Evolutionary conservation across 2,888 invertebrate genomes (phyloP), one percentile per base, ranked within the genome.

Genomic region (Zaprionus obscuricornis): DNA sequence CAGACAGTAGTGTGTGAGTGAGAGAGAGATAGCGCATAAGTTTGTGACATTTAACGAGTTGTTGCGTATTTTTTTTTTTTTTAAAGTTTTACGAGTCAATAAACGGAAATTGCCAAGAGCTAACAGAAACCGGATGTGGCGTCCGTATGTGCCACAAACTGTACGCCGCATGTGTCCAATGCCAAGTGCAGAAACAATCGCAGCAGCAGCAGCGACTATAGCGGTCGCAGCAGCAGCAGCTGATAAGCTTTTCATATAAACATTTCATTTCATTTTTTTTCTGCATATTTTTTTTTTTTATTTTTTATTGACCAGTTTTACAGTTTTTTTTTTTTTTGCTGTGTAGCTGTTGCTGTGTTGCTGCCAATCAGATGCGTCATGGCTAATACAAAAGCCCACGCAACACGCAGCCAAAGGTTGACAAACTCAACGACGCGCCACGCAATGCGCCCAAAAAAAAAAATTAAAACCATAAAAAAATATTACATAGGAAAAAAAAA

Each of bases 171-270:
- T 39, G 24, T 45, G 34, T 40, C 55, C 62, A 77, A 77, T 81
- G 76, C 85, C 85, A 78, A 82, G 82, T 74, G 84, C 76, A 84
- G 27, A n/a, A n/a, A n/a, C n/a, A n/a, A n/a, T n/a, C n/a, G n/a
- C n/a, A n/a, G n/a, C n/a, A n/a, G n/a, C n/a, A n/a, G n/a, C n/a
- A n/a, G n/a, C n/a, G n/a, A n/a, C n/a, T n/a, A n/a, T n/a, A n/a
- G n/a, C n/a, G n/a, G n/a, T n/a, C n/a, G n/a, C n/a, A n/a, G n/a
- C 39, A 43, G 22, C 22, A 6, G 7, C 22, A 4, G 39, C 63
- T 66, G 63, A 63, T 63, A 63, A 63, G 63, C 39, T 27, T 14
- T n/a, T 24, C 10, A 27, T n/a, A 27, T 22, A 22, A 22, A 22
- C 22, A 22, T 22, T 5, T 22, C 22, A 22, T 22, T 5, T 22